A percentile compares a stretch with the other conserved stretches of the same genome.
Evolutionary conservation across 2,797 vertebrate genomes (phyloP).

Genomic region (Tinamus major): DNA sequence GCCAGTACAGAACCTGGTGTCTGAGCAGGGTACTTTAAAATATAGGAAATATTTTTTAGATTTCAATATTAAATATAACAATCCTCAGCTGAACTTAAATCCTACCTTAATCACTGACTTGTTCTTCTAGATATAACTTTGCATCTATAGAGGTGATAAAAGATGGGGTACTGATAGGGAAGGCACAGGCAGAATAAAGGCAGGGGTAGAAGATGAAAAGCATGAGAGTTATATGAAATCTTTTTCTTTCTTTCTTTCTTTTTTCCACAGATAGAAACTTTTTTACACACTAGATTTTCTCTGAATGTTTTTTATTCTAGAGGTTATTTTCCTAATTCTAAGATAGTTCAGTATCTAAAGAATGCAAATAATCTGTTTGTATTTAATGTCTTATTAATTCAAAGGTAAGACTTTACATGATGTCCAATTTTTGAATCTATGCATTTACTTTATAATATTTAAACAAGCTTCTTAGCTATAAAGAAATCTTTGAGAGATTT

Average conservation of each 20-base stretch:
- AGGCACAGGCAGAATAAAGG: neutral
- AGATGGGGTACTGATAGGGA: neutral
- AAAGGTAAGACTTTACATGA: neutral
- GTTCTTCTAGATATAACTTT: neutral
- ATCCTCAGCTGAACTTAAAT: neutral
- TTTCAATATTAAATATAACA: neutral
- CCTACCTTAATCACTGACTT: neutral
- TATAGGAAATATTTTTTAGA: neutral
- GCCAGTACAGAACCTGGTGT: neutral
- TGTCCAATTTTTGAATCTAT: neutral
- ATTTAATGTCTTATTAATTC: constrained; percentile 20
- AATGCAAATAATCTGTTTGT: neutral
- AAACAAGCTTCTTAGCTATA: constrained; percentile 93
- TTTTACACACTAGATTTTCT: neutral
- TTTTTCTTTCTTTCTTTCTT: neutral
- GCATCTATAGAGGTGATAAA: fast-evolving
- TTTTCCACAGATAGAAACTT: neutral
- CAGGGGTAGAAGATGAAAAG: neutral
- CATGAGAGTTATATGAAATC: neutral
- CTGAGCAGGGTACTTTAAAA: neutral
- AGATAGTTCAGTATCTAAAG: neutral
- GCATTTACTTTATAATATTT: constrained; percentile 36
- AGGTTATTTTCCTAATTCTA: neutral
- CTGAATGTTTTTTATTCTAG: neutral
- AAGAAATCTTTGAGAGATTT: constrained; percentile 93